These are phyloP conservation scores for Cygnus olor DNA, from an alignment of 2,797 vertebrate genomes.

Conservation along the genomic window DNA sequence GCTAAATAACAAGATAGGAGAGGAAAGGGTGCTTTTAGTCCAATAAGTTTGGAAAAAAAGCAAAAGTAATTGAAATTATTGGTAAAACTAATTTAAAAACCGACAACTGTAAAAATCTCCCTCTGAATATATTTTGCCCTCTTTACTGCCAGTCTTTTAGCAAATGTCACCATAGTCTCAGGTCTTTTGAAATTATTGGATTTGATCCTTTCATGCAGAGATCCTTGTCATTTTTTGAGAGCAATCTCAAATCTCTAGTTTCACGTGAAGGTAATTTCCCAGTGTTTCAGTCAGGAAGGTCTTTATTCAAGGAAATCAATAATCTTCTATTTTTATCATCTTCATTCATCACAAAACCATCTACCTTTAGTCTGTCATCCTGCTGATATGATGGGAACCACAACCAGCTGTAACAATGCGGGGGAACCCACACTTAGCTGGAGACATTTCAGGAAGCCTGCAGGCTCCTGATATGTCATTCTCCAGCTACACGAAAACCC, in stretches of 20 bases:
- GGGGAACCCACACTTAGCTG: neutral
- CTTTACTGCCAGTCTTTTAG: neutral
- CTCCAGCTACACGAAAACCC: neutral
- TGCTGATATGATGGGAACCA: neutral
- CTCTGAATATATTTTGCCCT: neutral
- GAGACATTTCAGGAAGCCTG: conserved; percentile 47
- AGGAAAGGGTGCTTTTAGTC: neutral
- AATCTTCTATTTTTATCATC: neutral
- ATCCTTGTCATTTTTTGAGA: neutral
- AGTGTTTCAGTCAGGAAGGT: neutral
- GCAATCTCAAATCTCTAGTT: neutral
- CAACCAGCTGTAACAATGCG: neutral
- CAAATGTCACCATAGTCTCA: neutral
- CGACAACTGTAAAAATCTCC: neutral
- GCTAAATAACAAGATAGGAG: neutral
- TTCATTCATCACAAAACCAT: neutral
- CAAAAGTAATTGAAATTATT: neutral
- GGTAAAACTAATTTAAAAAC: neutral
- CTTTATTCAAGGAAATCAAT: neutral
- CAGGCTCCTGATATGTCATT: conserved; percentile 28
- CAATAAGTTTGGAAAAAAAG: neutral
- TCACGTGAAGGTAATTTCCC: neutral
- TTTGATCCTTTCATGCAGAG: neutral
- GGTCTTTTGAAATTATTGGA: neutral
- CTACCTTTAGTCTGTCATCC: neutral